Evolutionary conservation across 1,140 invertebrate genomes (phyloP).

Genomic region (Philopotamus ludificatus): DNA sequence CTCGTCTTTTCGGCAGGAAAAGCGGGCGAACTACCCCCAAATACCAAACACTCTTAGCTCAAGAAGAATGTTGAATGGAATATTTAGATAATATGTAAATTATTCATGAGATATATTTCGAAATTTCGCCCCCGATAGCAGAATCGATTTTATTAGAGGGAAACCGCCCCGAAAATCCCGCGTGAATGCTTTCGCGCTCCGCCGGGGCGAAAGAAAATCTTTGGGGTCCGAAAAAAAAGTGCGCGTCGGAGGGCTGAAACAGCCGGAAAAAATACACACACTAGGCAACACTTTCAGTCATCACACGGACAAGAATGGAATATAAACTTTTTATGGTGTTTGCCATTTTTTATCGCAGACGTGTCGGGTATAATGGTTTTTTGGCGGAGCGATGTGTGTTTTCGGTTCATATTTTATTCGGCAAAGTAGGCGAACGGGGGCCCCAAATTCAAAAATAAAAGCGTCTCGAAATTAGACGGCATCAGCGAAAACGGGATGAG

Average conservation of each 20-base stretch:
- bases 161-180: not conserved
- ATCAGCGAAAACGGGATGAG: no score
- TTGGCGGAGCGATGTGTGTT: no score
- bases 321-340: no score
- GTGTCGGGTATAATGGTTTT: no score
- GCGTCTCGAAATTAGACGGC: no score
- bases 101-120: conserved; percentile 21
- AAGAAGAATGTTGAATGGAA: conserved; percentile 21
- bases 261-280: no score
- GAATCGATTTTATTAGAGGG: not conserved
- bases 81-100: conserved; percentile 27
- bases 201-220: conserved; percentile 4
- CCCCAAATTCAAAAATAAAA: no score
- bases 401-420: no score
- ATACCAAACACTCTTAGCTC: not conserved
- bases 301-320: no score
- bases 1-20: not conserved
- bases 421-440: no score
- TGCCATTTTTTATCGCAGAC: no score
- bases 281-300: no score
- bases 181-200: not conserved
- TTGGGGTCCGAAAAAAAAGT: conserved; percentile 8
- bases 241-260: conserved; percentile 1
- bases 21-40: not conserved
- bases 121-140: not conserved